phyloP scores from a whole-genome alignment of 2,113 vertebrate genomes.

The Albula goreensis region DNA sequence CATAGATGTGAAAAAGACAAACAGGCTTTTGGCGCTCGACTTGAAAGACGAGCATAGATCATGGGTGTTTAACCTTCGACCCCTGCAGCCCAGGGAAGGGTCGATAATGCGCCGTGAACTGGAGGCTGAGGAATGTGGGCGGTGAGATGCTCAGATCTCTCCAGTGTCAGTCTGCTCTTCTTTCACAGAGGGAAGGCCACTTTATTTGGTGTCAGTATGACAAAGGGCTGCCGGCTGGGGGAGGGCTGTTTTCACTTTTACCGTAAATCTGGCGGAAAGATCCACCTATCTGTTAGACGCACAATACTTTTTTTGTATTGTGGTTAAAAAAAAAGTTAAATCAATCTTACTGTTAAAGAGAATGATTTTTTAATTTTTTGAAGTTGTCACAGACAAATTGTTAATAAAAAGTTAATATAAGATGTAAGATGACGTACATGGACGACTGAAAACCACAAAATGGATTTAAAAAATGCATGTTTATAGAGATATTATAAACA shows the following conservation, averaged over 20 bases:
- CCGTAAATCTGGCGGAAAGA: no score
- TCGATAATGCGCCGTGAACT: constrained; percentile 32
- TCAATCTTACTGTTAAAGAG: no score
- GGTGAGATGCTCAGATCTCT: constrained; percentile 4
- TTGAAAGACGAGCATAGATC: constrained; percentile 33
- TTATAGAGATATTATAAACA: no score
- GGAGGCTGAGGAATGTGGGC: constrained; percentile 43
- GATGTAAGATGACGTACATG: no score
- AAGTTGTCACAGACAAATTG: no score
- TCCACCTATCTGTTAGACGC: no score
- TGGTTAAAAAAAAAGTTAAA: no score
- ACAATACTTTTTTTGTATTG: no score
- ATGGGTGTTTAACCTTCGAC: constrained; percentile 50
- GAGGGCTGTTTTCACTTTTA: neutral
- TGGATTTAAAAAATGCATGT: no score
- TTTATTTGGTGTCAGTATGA: neutral
- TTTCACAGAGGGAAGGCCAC: neutral
- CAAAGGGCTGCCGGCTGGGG: neutral
- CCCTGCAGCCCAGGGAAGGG: constrained; percentile 36
- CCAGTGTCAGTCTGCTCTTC: neutral
- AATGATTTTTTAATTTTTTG: no score
- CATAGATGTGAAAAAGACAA: constrained; percentile 19
- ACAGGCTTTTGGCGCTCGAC: constrained; percentile 35
- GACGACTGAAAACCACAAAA: no score
- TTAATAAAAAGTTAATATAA: no score